Evolutionary conservation across 2,113 vertebrate species (phyloP).

Genomic region (Suricata suricatta): DNA sequence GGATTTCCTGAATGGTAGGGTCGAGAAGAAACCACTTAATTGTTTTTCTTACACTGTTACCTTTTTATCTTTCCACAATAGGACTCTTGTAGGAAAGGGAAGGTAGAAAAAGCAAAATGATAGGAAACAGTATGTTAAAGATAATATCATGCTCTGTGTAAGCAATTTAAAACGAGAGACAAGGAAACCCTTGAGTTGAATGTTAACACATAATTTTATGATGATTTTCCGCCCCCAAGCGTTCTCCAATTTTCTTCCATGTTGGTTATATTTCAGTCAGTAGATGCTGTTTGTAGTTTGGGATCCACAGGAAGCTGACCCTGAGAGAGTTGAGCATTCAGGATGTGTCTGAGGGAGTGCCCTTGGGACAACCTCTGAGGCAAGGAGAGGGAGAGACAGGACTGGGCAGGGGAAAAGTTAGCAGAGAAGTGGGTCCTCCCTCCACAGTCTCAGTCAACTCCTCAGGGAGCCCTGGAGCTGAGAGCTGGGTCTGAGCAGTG

Average conservation of each 20-base stretch:
- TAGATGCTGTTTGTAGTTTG: constrained; percentile 21
- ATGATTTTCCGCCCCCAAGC: background rate
- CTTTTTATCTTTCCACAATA: constrained; percentile 51
- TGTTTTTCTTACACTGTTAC: background rate
- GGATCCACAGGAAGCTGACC: constrained; percentile 37
- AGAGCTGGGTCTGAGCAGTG: background rate
- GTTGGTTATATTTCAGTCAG: constrained; percentile 20
- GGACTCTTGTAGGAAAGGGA: background rate
- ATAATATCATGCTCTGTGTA: background rate
- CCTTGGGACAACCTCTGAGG: background rate
- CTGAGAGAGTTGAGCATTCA: background rate
- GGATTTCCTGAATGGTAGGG: background rate
- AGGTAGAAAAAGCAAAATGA: background rate
- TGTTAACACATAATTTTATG: background rate
- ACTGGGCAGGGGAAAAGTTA: background rate
- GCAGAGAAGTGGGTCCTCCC: background rate
- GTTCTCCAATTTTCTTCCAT: background rate
- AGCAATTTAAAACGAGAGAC: constrained; percentile 39
- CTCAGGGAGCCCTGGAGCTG: background rate
- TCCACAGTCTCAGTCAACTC: background rate
- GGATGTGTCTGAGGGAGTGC: constrained; percentile 14
- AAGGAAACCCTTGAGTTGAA: background rate
- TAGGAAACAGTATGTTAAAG: constrained; percentile 22
- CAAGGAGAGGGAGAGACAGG: background rate
- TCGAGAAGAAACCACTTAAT: background rate